These are phyloP conservation scores for Collichthys lucidus DNA, from an alignment of 2,113 vertebrate genomes.

Conservation along the genomic window DNA sequence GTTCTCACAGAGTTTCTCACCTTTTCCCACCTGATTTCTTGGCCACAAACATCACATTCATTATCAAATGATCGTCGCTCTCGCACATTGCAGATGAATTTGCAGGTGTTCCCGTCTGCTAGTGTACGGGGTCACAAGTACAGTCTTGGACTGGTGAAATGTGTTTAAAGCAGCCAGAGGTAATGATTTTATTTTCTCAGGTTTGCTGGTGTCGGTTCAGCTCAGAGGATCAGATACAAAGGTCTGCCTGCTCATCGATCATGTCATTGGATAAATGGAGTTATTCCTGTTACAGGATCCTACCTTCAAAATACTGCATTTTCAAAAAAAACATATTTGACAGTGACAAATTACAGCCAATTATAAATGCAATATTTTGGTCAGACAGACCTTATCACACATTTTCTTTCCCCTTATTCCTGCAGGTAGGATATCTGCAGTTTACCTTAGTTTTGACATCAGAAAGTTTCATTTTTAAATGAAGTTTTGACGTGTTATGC, in stretches of 20 bases:
- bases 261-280: not conserved
- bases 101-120: not conserved
- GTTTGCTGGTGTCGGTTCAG: not conserved
- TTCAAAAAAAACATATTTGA: not conserved
- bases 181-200: not conserved
- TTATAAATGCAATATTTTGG: not conserved
- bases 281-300: not conserved
- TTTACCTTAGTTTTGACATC: not conserved
- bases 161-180: not conserved
- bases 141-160: not conserved
- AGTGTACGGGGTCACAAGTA: not conserved
- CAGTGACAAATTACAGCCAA: not conserved
- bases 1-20: constrained; percentile 12
- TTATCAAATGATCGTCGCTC: not conserved
- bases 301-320: not conserved
- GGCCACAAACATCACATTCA: not conserved
- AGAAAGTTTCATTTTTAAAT: not conserved
- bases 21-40: constrained; percentile 16
- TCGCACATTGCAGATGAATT: not conserved
- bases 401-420: not conserved
- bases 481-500: not conserved
- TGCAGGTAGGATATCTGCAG: not conserved
- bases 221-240: not conserved
- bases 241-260: not conserved
- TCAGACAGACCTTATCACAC: not conserved